Base-by-base conservation (phyloP, 2,113 vertebrate genomes). In the Parotia lawesii region DNA sequence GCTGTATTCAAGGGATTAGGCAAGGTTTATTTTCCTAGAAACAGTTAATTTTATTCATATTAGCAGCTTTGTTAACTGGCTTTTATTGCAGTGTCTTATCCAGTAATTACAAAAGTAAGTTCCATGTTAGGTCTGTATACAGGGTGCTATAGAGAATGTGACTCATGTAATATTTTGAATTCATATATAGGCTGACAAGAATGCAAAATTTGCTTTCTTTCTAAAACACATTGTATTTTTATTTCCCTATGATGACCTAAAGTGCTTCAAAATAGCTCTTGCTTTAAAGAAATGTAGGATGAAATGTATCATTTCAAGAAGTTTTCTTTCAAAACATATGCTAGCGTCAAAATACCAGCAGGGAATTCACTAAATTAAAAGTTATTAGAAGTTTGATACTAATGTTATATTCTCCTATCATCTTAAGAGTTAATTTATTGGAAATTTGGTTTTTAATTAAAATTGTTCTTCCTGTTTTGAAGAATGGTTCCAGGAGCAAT, bases 361-460 rank as follows among this genome's bases (percentile, higher is more conserved):
- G 37, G 40, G 79, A 69, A 81, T 80, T 75, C 6, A 57, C 29
- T 62, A 61, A 81, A 71, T 56, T 48, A 40, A 44, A 67, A 33
- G 22, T 79, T 87, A 35, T 53, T 38, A 77, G 9, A 72, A 72
- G 38, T 64, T 64, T 74, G 14, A 61, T 83, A 51, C 14, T 76
- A 76, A 83, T 47, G 11, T 70, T 66, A 64, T 66, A 45, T 58
- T 87, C 40, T 86, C 22, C 33, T 44, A 28, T 37, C 23, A 19
- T 40, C 12, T 73, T 47, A 95, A 77, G 42, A 77, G 37, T 85
- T 89, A 83, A 91, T 89, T 76, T 90, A 80, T 70, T 85, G 81
- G 21, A 35, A 67, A 12, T 87, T 92, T 93, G 22, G 6, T 78
- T 92, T 75, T 77, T 74, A 85, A 89, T 93, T 82, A 83, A 87